Percentiles rank a stretch among this genome's conserved stretches.
These are phyloP conservation scores for Eupithecia exiguata DNA, from an alignment of 2,888 invertebrate species.

Conservation along the genomic window DNA sequence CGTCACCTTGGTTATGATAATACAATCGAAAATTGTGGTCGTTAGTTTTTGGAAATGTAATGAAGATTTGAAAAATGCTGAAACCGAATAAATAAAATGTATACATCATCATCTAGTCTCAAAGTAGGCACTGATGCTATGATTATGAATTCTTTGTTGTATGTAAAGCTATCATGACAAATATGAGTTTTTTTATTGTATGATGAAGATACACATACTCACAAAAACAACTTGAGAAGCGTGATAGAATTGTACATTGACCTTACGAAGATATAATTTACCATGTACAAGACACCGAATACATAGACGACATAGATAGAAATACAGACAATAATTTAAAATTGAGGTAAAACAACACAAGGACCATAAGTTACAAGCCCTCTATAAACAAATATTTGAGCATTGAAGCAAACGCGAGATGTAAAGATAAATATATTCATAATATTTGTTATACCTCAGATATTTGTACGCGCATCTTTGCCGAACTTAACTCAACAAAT, in stretches of 20 bases:
- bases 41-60: neutral
- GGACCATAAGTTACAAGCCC: conserved; percentile 50
- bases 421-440: conserved; percentile 24
- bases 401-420: conserved; percentile 62
- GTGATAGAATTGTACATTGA: conserved; percentile 39
- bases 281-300: conserved; percentile 44
- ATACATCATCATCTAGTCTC: no score
- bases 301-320: conserved; percentile 43
- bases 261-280: conserved; percentile 43
- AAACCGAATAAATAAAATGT: no score
- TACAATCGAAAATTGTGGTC: neutral
- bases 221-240: conserved; percentile 52
- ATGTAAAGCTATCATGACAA: neutral
- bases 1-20: neutral
- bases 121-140: neutral
- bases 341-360: conserved; percentile 46
- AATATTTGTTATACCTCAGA: conserved; percentile 6
- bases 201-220: conserved; percentile 39
- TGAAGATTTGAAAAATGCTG: no score
- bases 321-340: conserved; percentile 24
- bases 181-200: neutral
- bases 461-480: neutral
- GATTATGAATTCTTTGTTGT: neutral
- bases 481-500: neutral
- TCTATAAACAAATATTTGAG: conserved; percentile 55